These are phyloP conservation scores for Athripsodes cinereus DNA, from an alignment of 2,888 invertebrate species.

Conservation along the genomic window DNA sequence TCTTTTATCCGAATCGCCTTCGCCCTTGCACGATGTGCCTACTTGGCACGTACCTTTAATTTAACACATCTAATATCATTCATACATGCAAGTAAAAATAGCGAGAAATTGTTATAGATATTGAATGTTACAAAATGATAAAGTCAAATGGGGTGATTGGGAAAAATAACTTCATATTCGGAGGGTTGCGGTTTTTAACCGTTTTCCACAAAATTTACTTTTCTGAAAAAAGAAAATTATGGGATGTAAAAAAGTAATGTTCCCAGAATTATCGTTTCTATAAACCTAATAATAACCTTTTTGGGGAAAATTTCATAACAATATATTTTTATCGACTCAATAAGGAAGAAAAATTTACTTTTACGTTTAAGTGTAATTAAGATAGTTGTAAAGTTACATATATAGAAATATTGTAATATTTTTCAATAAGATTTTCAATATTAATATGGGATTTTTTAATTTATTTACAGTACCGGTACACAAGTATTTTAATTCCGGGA, in stretches of 20 bases:
- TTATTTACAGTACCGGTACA: too few relatives aligned
- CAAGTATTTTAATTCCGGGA: too few relatives aligned
- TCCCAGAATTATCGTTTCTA: background rate
- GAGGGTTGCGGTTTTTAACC: background rate
- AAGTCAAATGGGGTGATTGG: background rate
- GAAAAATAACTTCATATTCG: background rate
- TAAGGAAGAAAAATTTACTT: too few relatives aligned
- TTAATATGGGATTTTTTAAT: too few relatives aligned
- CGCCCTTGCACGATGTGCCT: background rate
- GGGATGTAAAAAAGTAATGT: constrained; percentile 1
- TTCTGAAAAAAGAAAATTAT: background rate
- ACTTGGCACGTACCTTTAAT: too few relatives aligned
- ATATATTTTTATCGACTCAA: background rate
- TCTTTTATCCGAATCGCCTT: background rate
- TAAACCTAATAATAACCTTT: background rate
- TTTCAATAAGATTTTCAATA: too few relatives aligned
- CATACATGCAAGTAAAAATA: background rate
- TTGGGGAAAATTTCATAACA: background rate
- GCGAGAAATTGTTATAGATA: background rate
- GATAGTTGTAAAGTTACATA: too few relatives aligned
- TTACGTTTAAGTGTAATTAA: too few relatives aligned
- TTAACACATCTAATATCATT: too few relatives aligned
- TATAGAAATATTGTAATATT: too few relatives aligned
- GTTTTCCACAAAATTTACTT: background rate
- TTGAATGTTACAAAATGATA: background rate